These are phyloP conservation scores for Stigmatopora argus DNA, from an alignment of 2,113 vertebrate species.

Conservation along the genomic window DNA sequence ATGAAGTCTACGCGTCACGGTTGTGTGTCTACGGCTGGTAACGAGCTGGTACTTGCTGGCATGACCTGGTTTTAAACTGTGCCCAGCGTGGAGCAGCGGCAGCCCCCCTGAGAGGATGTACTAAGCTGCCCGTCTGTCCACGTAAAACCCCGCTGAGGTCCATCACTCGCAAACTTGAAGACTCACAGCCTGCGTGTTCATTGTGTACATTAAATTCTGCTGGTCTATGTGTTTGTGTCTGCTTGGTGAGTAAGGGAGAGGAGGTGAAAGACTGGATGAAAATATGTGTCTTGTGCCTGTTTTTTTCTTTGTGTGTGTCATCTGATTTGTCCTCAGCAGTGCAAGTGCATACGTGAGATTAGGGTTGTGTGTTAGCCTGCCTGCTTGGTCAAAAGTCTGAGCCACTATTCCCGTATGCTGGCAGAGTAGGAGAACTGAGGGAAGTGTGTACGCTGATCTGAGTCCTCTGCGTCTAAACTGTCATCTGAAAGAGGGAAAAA, in stretches of 20 bases:
- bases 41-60: conserved; percentile 60
- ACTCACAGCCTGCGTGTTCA: conserved; percentile 31
- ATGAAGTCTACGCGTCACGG: conserved; percentile 44
- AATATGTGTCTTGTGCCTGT: conserved; percentile 59
- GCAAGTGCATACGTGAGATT: conserved; percentile 53
- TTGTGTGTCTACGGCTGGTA: conserved; percentile 60
- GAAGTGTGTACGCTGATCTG: conserved; percentile 86
- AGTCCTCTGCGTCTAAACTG: conserved; percentile 79
- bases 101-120: conserved; percentile 47
- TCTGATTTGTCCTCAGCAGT: conserved; percentile 47
- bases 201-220: conserved; percentile 33
- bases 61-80: conserved; percentile 62
- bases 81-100: conserved; percentile 61
- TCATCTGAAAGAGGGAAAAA: conserved; percentile 72
- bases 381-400: conserved; percentile 48
- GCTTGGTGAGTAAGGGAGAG: not conserved
- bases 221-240: conserved; percentile 3
- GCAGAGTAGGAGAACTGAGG: conserved; percentile 95
- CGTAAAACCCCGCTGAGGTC: conserved; percentile 58
- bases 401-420: conserved; percentile 82
- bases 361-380: conserved; percentile 55
- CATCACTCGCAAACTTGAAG: conserved; percentile 29
- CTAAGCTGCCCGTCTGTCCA: conserved; percentile 55
- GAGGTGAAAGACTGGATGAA: conserved; percentile 46
- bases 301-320: conserved; percentile 27